Base-by-base conservation (phyloP, 2,888 invertebrate species). In the Chesias legatella region DNA sequence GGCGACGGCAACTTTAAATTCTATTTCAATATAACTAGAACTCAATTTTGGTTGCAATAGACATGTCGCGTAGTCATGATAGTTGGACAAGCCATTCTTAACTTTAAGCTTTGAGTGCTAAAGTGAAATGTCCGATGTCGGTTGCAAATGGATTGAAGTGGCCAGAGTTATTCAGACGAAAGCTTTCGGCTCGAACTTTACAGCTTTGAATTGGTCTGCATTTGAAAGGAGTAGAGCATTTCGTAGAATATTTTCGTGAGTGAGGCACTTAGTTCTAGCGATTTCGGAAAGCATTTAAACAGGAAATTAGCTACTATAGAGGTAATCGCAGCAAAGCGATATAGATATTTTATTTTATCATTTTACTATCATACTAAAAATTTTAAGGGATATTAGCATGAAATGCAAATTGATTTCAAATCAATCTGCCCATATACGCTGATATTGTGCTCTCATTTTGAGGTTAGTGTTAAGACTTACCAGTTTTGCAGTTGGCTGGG, bases 401-500 rank as follows among this genome's bases (percentile, higher is more conserved):
- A n/a, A n/a, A n/a, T 17, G 13, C 13, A 37, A 17, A 11, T 11
- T 3, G 21, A 24, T 17, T n/a, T n/a, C n/a, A n/a, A n/a, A n/a
- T n/a, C n/a, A n/a, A n/a, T n/a, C n/a, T n/a, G n/a, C n/a, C n/a
- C n/a, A n/a, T n/a, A n/a, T n/a, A n/a, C n/a, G n/a, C n/a, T n/a
- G n/a, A n/a, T n/a, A n/a, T 42, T 35, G 13, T 26, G 27, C 10
- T 26, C 17, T 42, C 34, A 21, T 34, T 34, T 9, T 11, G 23
- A 3, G 22, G 22, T 1, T 22, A n/a, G 11, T n/a, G 10, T n/a
- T n/a, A n/a, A n/a, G 22, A 53, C 70, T 62, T 50, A 84, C 86
- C 82, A 49, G 76, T 45, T 63, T 75, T 83, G 43, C 85, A 84
- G 53, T 77, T 75, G 11, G 53, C 50, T 0, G 60, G 43, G 1